Percentiles rank a stretch among this genome's conserved stretches.
phyloP scores from a whole-genome alignment of 2,888 invertebrate genomes.

The Tenthredo scrophulariae region DNA sequence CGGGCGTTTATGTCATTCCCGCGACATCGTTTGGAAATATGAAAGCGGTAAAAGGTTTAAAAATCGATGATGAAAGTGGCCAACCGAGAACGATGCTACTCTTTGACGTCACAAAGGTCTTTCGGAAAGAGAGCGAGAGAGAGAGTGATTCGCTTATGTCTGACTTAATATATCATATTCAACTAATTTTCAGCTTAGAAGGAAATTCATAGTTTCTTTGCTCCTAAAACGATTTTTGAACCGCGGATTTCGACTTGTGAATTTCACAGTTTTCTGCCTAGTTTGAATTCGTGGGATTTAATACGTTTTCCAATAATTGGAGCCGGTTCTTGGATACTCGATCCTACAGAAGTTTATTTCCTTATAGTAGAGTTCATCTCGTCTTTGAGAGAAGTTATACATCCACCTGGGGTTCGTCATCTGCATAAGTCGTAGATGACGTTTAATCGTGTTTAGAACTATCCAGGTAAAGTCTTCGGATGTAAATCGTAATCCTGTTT shows the following conservation, averaged over 20 bases:
- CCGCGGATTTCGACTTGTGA: background rate
- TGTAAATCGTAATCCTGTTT: conserved; percentile 21
- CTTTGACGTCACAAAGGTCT: background rate
- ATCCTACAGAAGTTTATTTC: background rate
- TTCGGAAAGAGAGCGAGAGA: background rate
- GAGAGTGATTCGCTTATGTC: background rate
- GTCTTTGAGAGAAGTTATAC: background rate
- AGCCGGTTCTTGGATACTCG: background rate
- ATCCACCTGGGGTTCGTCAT: background rate
- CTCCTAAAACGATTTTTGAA: background rate
- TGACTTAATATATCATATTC: background rate
- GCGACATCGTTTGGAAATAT: conserved; percentile 39
- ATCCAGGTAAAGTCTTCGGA: background rate
- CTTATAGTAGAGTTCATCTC: background rate
- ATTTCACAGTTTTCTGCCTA: background rate
- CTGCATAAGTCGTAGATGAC: background rate
- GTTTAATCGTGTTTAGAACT: conserved; percentile 31
- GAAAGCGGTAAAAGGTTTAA: conserved; percentile 29
- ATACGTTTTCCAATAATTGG: background rate
- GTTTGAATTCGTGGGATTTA: background rate
- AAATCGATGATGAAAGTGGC: background rate
- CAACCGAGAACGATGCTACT: background rate
- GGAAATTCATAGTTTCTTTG: background rate
- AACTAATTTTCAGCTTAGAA: background rate
- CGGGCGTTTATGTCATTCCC: background rate